Evolutionary conservation across 2,888 invertebrate genomes (phyloP), one percentile per base, ranked within the genome.

Genomic region (Luperina testacea): DNA sequence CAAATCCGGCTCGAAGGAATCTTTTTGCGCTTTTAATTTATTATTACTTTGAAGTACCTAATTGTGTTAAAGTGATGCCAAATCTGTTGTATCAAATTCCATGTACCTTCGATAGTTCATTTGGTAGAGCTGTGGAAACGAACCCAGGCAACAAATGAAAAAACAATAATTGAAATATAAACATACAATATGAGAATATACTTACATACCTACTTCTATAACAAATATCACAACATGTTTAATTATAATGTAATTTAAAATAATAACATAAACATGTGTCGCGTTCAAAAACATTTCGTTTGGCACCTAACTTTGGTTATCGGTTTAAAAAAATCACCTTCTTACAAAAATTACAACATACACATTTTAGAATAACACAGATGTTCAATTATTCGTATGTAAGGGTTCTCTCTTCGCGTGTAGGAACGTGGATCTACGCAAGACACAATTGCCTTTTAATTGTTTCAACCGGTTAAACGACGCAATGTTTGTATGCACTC

Each of bases 1-100:
- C 97, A 97, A 97, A 97, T 97, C 97, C 97, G 96, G 97, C 95
- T 97, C 97, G 96, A 97, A 97, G 96, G 96, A 97, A 57, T 81
- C 20, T 86, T 89, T 93, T 90, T 48, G 13, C 11, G 72, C 8
- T 69, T 69, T 32, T 13, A 8, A 20, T 48, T 24, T 51, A 32
- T 51, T 48, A 48, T 48, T 48, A 3, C 0, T 27, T 27, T 32
- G 8, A 24, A 24, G 32, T 32, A 48, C 1, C 17, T 68, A 68
- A 20, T 45, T 68, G 17, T 45, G 2, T n/a, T 0, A 48, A 48
- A 27, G 27, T 48, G 68, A 27, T 27, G 24, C 27, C 0, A 11
- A 68, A 45, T 27, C n/a, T 27, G 20, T 27, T 48, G 20, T 51
- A 32, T 51, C 27, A 27, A 5, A 27, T 3, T 48, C 11, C 11